Base-by-base conservation (phyloP, 2,797 vertebrate genomes). In the Mormyrus proboscirostris region DNA sequence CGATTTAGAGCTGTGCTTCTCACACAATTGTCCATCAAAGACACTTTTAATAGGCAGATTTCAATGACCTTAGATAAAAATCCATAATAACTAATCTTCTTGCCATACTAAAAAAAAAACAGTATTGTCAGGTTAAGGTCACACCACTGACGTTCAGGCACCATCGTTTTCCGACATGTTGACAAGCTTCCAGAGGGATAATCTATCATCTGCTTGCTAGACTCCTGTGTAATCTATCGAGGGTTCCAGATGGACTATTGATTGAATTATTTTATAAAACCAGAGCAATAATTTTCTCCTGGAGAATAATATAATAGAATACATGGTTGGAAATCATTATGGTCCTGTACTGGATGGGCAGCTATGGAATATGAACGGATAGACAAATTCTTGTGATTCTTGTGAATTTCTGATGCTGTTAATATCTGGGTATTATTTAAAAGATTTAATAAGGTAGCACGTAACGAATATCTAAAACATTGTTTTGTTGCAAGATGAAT, bases 231-330 rank as follows among this genome's bases (percentile, higher is more conserved):
- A 38, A 86, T 38, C 25, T 38, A 14, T 59, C 1, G 7, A 55
- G 85, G 85, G 51, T 19, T 57, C 29, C 53, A 44, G 51, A 29
- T 41, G 14, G 53, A 29, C 25, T 38, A 87, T 38, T 19, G 38
- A 87, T 44, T 87, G 85, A 38, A 87, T 87, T 38, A 33, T 87
- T 87, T 59, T 33, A 16, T 57, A 86, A 38, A 16, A 44, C 29
- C 14, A 55, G 19, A 87, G 25, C 85, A 59, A 57, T 87, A n/a
- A 84, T 84, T 84, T 84, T 29, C 82, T 84, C 82, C 49, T 49
- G 44, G 10, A 84, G 82, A 50, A 84, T 84, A 84, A 84, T 49
- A 84, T 44, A 47, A 79, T 79, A 38, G 16, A 44, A 79, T 79
- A 9, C 14, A 47, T 79, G 73, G 41, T 7, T 6, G 41, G 73